These are phyloP conservation scores for Philaethria dido DNA, from an alignment of 2,888 invertebrate genomes.

Conservation along the genomic window DNA sequence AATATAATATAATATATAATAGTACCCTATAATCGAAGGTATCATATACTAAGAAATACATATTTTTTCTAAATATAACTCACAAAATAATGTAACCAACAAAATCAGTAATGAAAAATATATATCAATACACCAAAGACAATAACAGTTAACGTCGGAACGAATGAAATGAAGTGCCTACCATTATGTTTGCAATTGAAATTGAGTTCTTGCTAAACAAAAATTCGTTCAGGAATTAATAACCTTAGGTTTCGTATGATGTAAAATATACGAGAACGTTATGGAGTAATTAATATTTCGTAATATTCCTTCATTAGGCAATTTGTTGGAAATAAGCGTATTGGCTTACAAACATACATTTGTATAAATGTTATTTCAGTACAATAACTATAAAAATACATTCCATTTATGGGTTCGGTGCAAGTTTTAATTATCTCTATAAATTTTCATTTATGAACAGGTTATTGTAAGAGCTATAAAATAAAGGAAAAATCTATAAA, in stretches of 20 bases:
- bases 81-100: background rate
- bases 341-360: background rate
- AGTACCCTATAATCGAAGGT: no score
- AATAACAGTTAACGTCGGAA: conserved; percentile 14
- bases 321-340: background rate
- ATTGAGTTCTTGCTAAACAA: conserved; percentile 16
- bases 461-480: conserved; percentile 4
- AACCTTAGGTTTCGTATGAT: background rate
- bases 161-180: conserved; percentile 9
- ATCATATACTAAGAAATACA: no score
- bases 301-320: background rate
- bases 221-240: conserved; percentile 20
- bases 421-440: conserved; percentile 16
- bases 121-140: conserved; percentile 19
- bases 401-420: background rate
- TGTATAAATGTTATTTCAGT: background rate
- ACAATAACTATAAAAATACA: background rate
- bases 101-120: conserved; percentile 5
- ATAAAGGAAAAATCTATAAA: conserved; percentile 1
- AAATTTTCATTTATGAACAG: background rate
- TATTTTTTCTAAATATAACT: background rate
- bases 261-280: background rate
- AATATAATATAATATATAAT: no score
- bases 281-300: background rate
- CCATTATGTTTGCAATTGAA: conserved; percentile 12